Base-by-base conservation (phyloP, 2,888 invertebrate genomes). In the Heterodera filipjevi region DNA sequence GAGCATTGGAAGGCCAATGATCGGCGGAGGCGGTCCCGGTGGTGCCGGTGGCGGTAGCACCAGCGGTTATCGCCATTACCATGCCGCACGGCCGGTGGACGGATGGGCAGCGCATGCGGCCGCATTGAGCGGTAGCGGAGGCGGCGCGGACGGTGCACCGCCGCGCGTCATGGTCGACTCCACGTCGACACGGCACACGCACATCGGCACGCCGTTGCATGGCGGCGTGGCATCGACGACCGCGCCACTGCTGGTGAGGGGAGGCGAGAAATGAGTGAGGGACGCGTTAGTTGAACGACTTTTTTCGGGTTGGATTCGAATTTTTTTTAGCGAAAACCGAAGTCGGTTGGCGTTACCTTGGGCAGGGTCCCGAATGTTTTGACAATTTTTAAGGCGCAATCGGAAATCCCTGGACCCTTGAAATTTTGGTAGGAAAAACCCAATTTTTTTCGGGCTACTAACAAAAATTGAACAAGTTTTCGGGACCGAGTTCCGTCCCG, bases 41-140 rank as follows among this genome's bases (percentile, higher is more conserved):
- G 53, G 22, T 3, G 53, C 22, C 53, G 53, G 22, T 3, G 53
- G 16, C 53, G 53, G 53, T 6, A 59, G 59, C 59, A 35, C 44
- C 19, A 73, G 64, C 64, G 64, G 68, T 30, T 75, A 75, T 35
- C 53, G 75, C 27, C 75, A 75, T 27, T 75, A 75, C 66, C 75
- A 75, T 3, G 46, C 75, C 1, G 75, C 44, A 32, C 66, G 59
- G 30, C 68, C 66, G 33, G 68, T 32, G 68, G 75, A 75, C 66
- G 46, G 75, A 12, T 75, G 68, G 75, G 75, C 64, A 46, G 27
- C 39, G 39, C 64, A 74, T 12, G 44, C 44, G 66, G n/a, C 33
- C 32, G 39, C 30, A 19, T 10, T 44, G 53, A 44, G 22, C 39
- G 39, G 39, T 14, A n/a, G 59, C 30, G 68, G 33, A n/a, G n/a